Percentiles rank a stretch among this genome's conserved stretches.
Conservation (phyloP, 2,797 vertebrate species). For the Selene dorsalis region DNA sequence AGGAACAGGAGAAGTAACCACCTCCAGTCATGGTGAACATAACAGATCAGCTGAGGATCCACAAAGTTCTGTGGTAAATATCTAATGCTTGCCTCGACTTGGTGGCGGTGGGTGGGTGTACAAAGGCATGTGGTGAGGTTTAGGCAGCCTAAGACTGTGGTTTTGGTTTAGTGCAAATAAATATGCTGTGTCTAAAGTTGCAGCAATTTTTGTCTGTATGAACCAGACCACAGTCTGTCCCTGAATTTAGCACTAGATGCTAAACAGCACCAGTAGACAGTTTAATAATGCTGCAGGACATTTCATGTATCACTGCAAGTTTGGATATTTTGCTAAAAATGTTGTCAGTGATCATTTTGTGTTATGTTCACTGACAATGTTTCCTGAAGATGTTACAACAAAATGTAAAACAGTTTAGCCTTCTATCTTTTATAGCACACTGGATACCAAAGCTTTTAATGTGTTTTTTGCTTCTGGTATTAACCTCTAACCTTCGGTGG, state of each 20-base stretch:
- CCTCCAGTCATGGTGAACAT: neutral
- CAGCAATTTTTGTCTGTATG: neutral
- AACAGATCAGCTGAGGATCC: constrained; percentile 23
- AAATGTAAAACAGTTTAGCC: too few species aligned
- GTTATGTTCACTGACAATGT: too few species aligned
- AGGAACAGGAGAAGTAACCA: constrained; percentile 9
- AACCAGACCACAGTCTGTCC: neutral
- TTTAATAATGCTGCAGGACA: too few species aligned
- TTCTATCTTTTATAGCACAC: too few species aligned
- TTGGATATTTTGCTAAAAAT: neutral
- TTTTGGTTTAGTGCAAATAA: neutral
- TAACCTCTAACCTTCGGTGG: neutral
- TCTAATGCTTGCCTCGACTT: neutral
- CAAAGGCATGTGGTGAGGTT: neutral
- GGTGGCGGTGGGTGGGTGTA: neutral
- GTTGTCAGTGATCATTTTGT: neutral
- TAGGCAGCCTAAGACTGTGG: neutral
- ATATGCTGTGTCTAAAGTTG: neutral
- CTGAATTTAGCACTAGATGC: neutral
- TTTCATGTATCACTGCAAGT: neutral
- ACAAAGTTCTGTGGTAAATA: constrained; percentile 28
- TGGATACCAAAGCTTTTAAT: neutral
- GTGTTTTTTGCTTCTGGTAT: neutral
- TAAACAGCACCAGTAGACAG: neutral
- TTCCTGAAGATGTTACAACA: neutral